Evolutionary conservation across 2,888 invertebrate species (phyloP).

Genomic region (Machimus rusticus): DNA sequence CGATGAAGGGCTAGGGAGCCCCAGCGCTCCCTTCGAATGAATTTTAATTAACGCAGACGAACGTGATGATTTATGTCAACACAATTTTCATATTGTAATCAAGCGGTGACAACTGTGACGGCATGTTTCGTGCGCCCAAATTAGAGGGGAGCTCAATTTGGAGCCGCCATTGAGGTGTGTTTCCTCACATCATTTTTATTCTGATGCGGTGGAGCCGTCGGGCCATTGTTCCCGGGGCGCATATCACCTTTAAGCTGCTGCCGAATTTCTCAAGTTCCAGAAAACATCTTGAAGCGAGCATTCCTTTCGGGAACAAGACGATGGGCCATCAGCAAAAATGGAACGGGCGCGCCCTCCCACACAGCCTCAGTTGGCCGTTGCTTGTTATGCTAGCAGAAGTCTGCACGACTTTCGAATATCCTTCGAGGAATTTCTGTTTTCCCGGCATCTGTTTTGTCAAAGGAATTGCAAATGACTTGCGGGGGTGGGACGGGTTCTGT

Average conservation of each 20-base stretch:
- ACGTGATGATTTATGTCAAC: slow-evolving; percentile 39
- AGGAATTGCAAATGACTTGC: slow-evolving; percentile 42
- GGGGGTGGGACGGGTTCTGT: neutral
- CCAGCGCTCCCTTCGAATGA: slow-evolving; percentile 22
- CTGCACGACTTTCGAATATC: slow-evolving; percentile 24
- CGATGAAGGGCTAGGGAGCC: neutral
- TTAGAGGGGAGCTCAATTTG: neutral
- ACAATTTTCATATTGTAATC: slow-evolving; percentile 32
- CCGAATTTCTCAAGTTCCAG: neutral
- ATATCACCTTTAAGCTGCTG: slow-evolving; percentile 19
- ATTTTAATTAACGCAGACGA: slow-evolving; percentile 35
- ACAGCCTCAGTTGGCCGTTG: neutral
- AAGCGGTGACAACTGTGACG: slow-evolving; percentile 20
- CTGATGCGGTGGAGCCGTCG: neutral
- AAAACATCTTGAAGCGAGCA: neutral
- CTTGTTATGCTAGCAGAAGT: slow-evolving; percentile 38
- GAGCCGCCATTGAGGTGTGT: slow-evolving; percentile 1
- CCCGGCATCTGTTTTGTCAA: slow-evolving; percentile 33
- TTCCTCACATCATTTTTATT: neutral
- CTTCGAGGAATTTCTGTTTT: slow-evolving; percentile 36
- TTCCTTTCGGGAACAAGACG: neutral
- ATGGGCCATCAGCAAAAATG: neutral
- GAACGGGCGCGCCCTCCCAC: neutral
- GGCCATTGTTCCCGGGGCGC: neutral
- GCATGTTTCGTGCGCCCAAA: neutral